Conservation (phyloP, 2,113 vertebrate species). For the Pyxicephalus adspersus region DNA sequence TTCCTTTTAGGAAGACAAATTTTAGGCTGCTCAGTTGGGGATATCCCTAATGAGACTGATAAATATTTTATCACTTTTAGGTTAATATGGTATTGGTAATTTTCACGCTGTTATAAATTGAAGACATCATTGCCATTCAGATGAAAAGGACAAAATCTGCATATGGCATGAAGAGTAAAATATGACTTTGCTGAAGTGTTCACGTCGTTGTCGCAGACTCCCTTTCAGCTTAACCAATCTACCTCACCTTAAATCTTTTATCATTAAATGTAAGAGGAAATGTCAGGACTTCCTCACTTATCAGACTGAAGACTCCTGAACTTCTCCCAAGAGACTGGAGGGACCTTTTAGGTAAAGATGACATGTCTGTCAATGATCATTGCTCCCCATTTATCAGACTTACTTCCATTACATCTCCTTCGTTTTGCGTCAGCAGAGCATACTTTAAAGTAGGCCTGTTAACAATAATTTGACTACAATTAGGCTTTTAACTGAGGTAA, state of each 20-base stretch:
- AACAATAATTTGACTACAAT: constrained; percentile 52
- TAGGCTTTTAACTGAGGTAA: constrained; percentile 32
- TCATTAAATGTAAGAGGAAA: neutral
- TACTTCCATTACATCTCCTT: neutral
- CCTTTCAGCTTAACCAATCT: neutral
- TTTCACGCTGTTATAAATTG: constrained; percentile 8
- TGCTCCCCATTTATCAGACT: neutral
- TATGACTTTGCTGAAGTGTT: neutral
- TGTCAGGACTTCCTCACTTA: neutral
- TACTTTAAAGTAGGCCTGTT: constrained; percentile 14
- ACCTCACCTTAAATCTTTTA: neutral
- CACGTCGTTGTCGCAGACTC: neutral
- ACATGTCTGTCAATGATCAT: neutral
- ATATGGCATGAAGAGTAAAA: constrained; percentile 34
- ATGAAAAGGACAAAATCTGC: constrained; percentile 50
- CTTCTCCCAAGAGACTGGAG: neutral
- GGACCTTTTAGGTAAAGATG: neutral
- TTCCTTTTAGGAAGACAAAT: neutral
- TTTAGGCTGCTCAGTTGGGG: neutral
- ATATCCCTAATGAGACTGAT: constrained; percentile 18
- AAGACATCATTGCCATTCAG: constrained; percentile 30
- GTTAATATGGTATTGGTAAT: constrained; percentile 3
- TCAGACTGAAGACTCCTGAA: neutral
- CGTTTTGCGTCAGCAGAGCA: neutral
- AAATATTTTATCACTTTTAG: constrained; percentile 1